Evolutionary conservation across 2,797 vertebrate species (phyloP), one percentile per base, ranked within the genome.

Genomic region (Natrix natrix): DNA sequence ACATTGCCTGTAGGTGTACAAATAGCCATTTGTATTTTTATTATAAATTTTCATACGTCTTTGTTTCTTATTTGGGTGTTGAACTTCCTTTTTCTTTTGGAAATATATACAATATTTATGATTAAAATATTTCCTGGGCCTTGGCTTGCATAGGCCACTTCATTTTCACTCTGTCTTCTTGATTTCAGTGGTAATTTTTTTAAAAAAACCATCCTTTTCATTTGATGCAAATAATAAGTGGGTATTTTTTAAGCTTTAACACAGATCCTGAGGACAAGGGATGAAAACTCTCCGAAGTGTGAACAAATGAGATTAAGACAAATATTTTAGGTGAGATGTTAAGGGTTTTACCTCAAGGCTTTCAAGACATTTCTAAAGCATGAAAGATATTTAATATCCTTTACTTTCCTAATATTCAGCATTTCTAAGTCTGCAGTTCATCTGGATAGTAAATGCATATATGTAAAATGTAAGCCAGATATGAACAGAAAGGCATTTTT

Each of bases 401-500:
- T 22, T 4, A 16, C 6, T 37, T 90, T 83, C 55, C 26, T 90
- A 87, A 88, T 57, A 86, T 20, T 56, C 92, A 0, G 55, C 0
- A 0, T 0, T 74, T 90, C 86, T 92, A 43, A 28, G 87, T 0
- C 1, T 0, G 1, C 48, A 86, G 86, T 22, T 11, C 14, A 91
- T 69, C 4, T 93, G 89, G 93, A 5, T 56, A 16, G 66, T 61
- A n/a, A 0, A 37, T 56, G 52, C 1, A 87, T 43, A 1, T 7
- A 87, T 32, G 0, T 7, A 93, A 91, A 91, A 89, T 87, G 1
- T 1, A 5, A 87, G n/a, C 2, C 0, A 3, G 20, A 52, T 48
- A 43, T 0, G 74, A 94, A 87, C 0, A 90, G 5, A 91, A 93
- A 87, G 86, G 37, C 52, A 86, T 91, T 91, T 91, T 91, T 91